Evolutionary conservation across 2,113 vertebrate genomes (phyloP), one percentile per base, ranked within the genome.

Genomic region (Carassius gibelio): DNA sequence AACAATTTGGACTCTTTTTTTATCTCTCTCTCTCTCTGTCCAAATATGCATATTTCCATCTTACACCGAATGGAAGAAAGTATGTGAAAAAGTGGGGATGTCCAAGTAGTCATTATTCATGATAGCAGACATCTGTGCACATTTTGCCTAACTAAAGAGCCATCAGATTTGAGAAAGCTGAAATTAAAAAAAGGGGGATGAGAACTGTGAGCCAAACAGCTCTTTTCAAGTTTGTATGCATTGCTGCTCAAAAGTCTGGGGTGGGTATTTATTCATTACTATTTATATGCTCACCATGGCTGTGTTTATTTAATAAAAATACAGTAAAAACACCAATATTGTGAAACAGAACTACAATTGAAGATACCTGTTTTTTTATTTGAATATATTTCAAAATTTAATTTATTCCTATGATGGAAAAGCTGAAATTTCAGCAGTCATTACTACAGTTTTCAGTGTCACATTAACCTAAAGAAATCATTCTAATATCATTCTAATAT

Each of bases 41-140:
- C 64, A 38, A 64, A 62, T 66, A 61, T 45, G 38, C 45, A 52
- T 30, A 52, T 52, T 75, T 52, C 23, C 13, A 0, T 76, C 48
- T 76, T 76, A 11, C 48, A 9, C 15, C 1, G 8, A 55, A 55
- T 76, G 14, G 45, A 50, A 50, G 45, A 50, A 50, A 75, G 17
- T 26, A 26, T 45, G n/a, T 15, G 11, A 50, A 74, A 48, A 75
- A 50, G 19, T 72, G 10, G 9, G n/a, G 71, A 74, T 74, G 71
- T 45, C 9, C 71, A 74, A n/a, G 21, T 45, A 45, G 45, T 74
- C 71, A 72, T 45, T 45, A 45, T 72, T 72, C 10, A 69, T 69
- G 66, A 69, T 69, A 72, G 38, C 36, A 45, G 69, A n/a, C 38
- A 72, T 45, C 69, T 72, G 71, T 74, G 38, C 21, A 48, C 38